Base-by-base conservation (phyloP, 1,140 invertebrate species). In the Olivierus martensii region DNA sequence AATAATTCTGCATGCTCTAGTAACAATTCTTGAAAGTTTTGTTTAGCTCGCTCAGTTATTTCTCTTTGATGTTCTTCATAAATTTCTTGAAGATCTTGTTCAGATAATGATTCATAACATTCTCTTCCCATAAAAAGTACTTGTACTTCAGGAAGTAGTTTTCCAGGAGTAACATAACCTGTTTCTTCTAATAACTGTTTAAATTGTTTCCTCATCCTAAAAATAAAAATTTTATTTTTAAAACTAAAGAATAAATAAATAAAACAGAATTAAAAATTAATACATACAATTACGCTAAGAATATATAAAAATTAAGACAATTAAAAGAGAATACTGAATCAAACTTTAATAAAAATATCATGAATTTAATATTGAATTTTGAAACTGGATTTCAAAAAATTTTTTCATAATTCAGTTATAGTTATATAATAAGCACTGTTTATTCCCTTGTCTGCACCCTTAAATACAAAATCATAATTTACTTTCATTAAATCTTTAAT, bases 11-110 rank as follows among this genome's bases (percentile, higher is more conserved):
- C 88, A 68, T 94, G 84, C 69, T 97, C 94, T 63, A 94, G 69
- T 44, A 97, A 70, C 43, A 97, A 69, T 73, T 97, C 93, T 75
- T 92, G 70, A 66, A 95, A 91, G 69, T 94, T 91, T 57, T 86
- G 80, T 68, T 91, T 89, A 28, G 92, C 89, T 64, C 83, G 80
- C 62, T 89, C 81, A 64, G 89, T 86, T 46, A 97, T 81, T 66
- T 92, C 86, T 60, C 82, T 78, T 71, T 97, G 93, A 73, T 96
- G 90, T 54, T 85, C 81, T 60, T 95, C 89, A 69, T 96, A 98
- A 61, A 97, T 93, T 61, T 87, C 77, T 64, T 87, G 81, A 63
- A 90, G 85, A 66, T 96, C 91, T 45, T 83, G 77, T 64, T 93
- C 88, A 0, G 85, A 81, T 19, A 98, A 73, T 1, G 84, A 82